Evolutionary conservation across 2,113 vertebrate genomes (phyloP).

Genomic region (Halcyon senegalensis): DNA sequence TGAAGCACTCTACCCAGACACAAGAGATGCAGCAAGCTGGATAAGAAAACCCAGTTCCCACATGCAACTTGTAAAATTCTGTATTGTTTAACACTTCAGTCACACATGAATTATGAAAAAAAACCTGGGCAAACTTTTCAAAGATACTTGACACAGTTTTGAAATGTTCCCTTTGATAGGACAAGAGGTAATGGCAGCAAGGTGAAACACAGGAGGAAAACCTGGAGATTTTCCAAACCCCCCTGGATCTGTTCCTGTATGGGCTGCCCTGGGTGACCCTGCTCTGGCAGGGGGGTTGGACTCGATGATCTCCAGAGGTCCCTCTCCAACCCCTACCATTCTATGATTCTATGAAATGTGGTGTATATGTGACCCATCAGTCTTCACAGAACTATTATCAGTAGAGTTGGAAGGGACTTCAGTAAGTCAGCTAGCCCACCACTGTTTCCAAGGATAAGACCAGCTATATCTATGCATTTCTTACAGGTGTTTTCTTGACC

Average conservation of each 20-base stretch:
- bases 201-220: no score
- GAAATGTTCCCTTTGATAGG: not conserved
- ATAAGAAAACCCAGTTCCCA: not conserved
- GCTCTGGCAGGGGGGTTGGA: no score
- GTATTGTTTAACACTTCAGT: not conserved
- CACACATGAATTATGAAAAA: not conserved
- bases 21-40: not conserved
- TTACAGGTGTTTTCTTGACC: not conserved
- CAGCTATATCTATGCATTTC: not conserved
- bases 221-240: no score
- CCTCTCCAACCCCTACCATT: no score
- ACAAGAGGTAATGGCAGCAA: no score
- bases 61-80: not conserved
- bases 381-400: not conserved
- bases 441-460: not conserved
- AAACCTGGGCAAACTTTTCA: not conserved
- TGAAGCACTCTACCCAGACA: not conserved
- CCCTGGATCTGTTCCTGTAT: no score
- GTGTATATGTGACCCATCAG: not conserved
- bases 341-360: no score
- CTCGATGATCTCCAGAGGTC: no score
- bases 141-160: not conserved
- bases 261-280: no score
- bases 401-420: not conserved
- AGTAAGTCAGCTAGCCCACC: not conserved